Percentiles rank a stretch among this genome's conserved stretches.
phyloP scores from a whole-genome alignment of 2,113 vertebrate species.

The Gambusia affinis region DNA sequence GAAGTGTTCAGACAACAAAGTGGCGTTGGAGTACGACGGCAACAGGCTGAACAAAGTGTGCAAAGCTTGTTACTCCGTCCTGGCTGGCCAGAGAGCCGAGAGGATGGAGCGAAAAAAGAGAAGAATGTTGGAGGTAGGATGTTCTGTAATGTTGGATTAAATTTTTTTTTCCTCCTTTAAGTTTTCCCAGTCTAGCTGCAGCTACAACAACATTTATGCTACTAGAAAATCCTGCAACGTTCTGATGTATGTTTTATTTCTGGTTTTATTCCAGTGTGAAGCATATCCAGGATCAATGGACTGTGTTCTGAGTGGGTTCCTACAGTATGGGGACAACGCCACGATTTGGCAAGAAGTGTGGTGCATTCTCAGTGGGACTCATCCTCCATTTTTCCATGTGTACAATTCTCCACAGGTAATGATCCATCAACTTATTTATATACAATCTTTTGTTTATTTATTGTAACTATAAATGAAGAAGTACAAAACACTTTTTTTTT shows the following conservation, averaged over 20 bases:
- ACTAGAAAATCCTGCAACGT: neutral
- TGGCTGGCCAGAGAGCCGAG: conserved; percentile 83
- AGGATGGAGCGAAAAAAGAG: conserved; percentile 78
- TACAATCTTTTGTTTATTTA: neutral
- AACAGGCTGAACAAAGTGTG: conserved; percentile 93
- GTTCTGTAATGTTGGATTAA: neutral
- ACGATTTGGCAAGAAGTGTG: conserved; percentile 87
- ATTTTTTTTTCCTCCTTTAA: too few relatives aligned
- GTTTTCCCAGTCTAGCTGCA: too few relatives aligned
- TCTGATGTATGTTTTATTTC: neutral
- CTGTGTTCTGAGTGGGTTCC: conserved; percentile 85
- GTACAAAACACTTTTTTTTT: too few relatives aligned
- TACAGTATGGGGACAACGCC: conserved; percentile 87
- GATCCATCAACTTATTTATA: neutral
- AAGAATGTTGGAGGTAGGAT: conserved; percentile 84
- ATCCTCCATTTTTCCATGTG: conserved; percentile 86
- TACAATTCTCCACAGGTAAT: conserved; percentile 86
- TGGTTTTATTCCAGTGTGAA: conserved; percentile 77
- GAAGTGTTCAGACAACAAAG: conserved; percentile 96
- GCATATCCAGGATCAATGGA: conserved; percentile 82
- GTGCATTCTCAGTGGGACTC: conserved; percentile 87
- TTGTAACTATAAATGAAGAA: neutral
- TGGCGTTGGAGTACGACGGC: conserved; percentile 86
- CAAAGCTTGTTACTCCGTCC: conserved; percentile 87
- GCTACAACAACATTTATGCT: neutral